A percentile compares a stretch with the other conserved stretches of the same genome.
Evolutionary conservation across 2,888 invertebrate genomes (phyloP).

Genomic region (Pristionchus mayeri): DNA sequence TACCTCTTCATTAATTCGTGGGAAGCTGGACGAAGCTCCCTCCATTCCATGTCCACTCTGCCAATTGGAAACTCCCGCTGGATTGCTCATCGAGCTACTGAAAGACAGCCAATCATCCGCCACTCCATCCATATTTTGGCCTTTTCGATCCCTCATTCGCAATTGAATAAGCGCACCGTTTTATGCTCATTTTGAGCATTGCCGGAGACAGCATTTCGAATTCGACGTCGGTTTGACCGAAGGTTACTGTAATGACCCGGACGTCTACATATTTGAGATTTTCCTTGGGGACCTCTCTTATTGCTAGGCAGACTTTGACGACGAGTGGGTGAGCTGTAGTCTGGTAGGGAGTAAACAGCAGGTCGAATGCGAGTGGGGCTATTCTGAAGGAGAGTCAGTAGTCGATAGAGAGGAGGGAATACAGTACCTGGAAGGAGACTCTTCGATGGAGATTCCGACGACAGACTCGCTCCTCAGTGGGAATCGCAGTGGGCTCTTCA

Average conservation of each 20-base stretch:
- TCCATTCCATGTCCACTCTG: background rate
- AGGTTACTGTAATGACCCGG: conserved; percentile 34
- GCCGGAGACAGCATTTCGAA: conserved; percentile 45
- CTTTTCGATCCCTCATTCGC: background rate
- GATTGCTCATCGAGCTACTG: conserved; percentile 37
- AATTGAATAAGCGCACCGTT: background rate
- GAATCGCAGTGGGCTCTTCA: background rate
- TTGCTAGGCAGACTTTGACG: background rate
- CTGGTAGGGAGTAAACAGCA: background rate
- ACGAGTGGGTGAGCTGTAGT: background rate
- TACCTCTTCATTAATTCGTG: conserved; percentile 1
- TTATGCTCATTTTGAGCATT: conserved; percentile 36
- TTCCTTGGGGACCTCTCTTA: background rate
- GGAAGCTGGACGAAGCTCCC: background rate
- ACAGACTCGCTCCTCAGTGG: background rate
- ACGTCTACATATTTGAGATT: background rate
- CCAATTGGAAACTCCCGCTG: background rate
- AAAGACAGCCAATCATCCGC: background rate
- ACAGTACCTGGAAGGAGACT: conserved; percentile 20
- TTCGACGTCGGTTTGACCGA: conserved; percentile 9
- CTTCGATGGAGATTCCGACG: background rate
- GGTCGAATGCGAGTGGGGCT: conserved; percentile 1
- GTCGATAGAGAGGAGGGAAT: background rate
- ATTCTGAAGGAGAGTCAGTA: background rate
- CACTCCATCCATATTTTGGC: background rate